Percentiles rank a stretch among this genome's conserved stretches.
Evolutionary conservation across 2,888 invertebrate species (phyloP).

Genomic region (Busseola fusca): DNA sequence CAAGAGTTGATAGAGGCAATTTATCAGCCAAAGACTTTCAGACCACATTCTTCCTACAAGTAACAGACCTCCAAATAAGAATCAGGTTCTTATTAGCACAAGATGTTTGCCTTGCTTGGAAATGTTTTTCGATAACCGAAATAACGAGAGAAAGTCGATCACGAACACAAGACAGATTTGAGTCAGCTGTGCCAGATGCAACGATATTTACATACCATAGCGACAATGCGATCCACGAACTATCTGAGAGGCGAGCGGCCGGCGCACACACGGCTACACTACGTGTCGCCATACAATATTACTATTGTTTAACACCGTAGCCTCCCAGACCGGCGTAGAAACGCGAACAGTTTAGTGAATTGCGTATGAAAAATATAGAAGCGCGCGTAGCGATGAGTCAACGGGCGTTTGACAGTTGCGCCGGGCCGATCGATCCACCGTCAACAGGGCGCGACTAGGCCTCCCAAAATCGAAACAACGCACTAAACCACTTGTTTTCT

Average conservation of each 20-base stretch:
- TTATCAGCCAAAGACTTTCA: conserved; percentile 45
- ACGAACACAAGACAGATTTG: conserved; percentile 56
- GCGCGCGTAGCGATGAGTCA: conserved; percentile 83
- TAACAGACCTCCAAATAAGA: conserved; percentile 62
- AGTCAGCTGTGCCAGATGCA: conserved; percentile 66
- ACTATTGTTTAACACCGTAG: conserved; percentile 65
- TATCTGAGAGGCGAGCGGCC: conserved; percentile 27
- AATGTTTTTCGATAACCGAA: conserved; percentile 42
- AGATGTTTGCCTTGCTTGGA: conserved; percentile 63
- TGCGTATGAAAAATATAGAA: conserved; percentile 81
- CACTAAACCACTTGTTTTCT: conserved; percentile 74
- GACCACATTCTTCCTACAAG: conserved; percentile 57
- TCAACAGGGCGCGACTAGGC: conserved; percentile 78
- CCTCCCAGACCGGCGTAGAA: conserved; percentile 57
- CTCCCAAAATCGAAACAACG: conserved; percentile 58
- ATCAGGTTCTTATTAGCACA: conserved; percentile 50
- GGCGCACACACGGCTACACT: conserved; percentile 20
- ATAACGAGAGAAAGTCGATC: conserved; percentile 50
- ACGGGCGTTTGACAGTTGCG: conserved; percentile 85
- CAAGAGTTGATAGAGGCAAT: conserved; percentile 45
- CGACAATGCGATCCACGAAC: conserved; percentile 52
- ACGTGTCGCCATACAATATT: conserved; percentile 52
- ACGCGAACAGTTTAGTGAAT: conserved; percentile 73
- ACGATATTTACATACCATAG: conserved; percentile 63
- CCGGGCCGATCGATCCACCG: conserved; percentile 86